These are phyloP conservation scores for Synchiropus splendidus DNA, from an alignment of 2,113 vertebrate species.

Conservation along the genomic window DNA sequence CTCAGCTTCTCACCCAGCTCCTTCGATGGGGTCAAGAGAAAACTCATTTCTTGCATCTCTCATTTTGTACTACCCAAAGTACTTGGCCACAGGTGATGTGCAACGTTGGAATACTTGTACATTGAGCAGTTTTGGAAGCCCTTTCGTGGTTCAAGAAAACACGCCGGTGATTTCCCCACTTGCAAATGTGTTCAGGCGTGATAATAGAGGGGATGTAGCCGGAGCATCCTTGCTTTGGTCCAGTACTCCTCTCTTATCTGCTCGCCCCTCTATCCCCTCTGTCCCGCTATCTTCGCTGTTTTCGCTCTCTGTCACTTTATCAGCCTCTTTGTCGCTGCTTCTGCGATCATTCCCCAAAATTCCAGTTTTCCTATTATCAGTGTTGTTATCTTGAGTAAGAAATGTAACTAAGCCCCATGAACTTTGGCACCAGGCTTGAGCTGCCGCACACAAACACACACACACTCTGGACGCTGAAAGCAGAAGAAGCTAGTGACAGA, in stretches of 20 bases:
- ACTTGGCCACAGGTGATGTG: too few relatives aligned
- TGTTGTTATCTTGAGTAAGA: slow-evolving; percentile 34
- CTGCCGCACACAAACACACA: slow-evolving; percentile 32
- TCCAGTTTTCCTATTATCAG: not conserved
- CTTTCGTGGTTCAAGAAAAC: too few relatives aligned
- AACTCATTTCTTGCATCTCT: too few relatives aligned
- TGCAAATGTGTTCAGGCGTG: too few relatives aligned
- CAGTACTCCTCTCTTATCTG: not conserved
- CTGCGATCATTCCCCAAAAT: slow-evolving; percentile 1
- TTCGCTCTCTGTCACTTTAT: slow-evolving; percentile 24
- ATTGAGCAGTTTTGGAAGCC: too few relatives aligned
- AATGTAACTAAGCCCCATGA: slow-evolving; percentile 66
- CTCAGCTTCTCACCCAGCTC: too few relatives aligned
- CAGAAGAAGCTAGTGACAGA: not conserved
- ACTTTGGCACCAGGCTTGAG: slow-evolving; percentile 87
- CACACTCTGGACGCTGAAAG: not conserved
- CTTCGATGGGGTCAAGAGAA: too few relatives aligned
- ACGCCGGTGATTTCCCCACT: too few relatives aligned
- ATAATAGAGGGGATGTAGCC: too few relatives aligned
- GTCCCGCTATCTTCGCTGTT: slow-evolving; percentile 22
- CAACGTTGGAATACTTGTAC: too few relatives aligned
- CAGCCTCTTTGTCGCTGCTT: slow-evolving; percentile 16
- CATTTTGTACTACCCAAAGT: too few relatives aligned
- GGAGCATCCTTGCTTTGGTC: too few relatives aligned
- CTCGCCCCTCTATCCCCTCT: slow-evolving; percentile 1